Evolutionary conservation across 2,797 vertebrate genomes (phyloP), one percentile per base, ranked within the genome.

Genomic region (Bucorvus abyssinicus): DNA sequence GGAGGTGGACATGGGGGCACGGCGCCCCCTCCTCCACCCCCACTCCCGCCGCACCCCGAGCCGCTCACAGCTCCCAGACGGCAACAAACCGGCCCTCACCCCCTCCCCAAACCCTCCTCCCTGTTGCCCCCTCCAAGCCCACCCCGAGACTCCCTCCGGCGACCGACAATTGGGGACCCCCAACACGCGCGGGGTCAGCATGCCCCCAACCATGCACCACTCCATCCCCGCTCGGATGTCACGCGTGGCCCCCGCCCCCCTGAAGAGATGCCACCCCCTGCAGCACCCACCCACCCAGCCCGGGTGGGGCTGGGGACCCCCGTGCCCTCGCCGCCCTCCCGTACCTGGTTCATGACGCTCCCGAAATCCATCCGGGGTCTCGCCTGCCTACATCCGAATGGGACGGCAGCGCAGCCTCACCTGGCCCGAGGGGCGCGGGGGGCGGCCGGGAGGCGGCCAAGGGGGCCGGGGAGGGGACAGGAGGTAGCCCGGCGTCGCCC

Each of bases 331-430:
- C 49, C 21, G n/a, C 44, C 50, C 45, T 12, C 80, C 65, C 40
- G 29, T 97, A 97, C 96, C 96, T 97, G 95, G 75, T 82, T 97
- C 96, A 97, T 97, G 91, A 96, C 87, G 87, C 96, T 97, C 90
- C 96, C 96, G 86, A 96, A 97, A 96, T 96, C 96, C 96, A 97
- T 96, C 84, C 90, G 95, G 94, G 89, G 73, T 89, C 90, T 89
- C 88, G 59, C 55, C 82, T 93, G 84, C 93, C 80, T 75, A 87
- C 93, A 95, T 94, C 77, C 77, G 93, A 92, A 36, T 45, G 52
- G 79, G 79, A 74, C 79, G 53, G 92, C 83, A 77, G 56, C 38
- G 57, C 80, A 78, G 80, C 76, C 75, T 90, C 87, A 94, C 92
- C 90, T 88, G 92, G 87, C 87, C 80, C 63, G 45, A 81, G 91